Percentiles rank a stretch among this genome's conserved stretches.
Conservation (phyloP, 2,888 invertebrate species). For the Meandrusa payeni region DNA sequence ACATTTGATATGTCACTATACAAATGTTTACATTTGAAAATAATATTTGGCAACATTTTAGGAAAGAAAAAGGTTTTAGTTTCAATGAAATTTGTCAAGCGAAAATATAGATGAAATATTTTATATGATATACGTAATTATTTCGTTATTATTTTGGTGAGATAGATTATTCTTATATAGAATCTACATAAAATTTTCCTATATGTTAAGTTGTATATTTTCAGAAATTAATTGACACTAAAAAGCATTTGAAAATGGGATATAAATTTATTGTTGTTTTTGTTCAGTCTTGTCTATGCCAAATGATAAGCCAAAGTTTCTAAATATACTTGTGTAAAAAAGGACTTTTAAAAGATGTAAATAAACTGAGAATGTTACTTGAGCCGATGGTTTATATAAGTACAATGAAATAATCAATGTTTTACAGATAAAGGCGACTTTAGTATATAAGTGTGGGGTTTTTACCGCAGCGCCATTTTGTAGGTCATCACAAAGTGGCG, state of each 20-base stretch:
- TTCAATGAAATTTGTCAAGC: conserved; percentile 30
- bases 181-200: conserved; percentile 47
- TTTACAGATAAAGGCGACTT: conserved; percentile 17
- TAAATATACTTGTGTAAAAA: conserved; percentile 37
- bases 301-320: conserved; percentile 72
- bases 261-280: conserved; percentile 27
- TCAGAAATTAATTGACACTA: conserved; percentile 40
- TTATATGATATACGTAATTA: conserved; percentile 46
- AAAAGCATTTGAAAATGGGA: conserved; percentile 44
- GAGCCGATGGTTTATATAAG: conserved; percentile 42
- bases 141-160: conserved; percentile 47
- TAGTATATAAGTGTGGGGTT: conserved; percentile 14
- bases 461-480: not conserved
- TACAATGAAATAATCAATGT: conserved; percentile 50
- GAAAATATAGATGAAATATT: conserved; percentile 52
- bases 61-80: not conserved
- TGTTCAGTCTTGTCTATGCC: conserved; percentile 59
- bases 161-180: conserved; percentile 56
- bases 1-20: conserved; percentile 15
- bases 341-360: conserved; percentile 25
- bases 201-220: conserved; percentile 40
- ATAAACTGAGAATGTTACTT: conserved; percentile 19
- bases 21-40: conserved; percentile 1
- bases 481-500: conserved; percentile 2
- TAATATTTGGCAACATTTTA: not conserved